Percentiles rank a stretch among this genome's conserved stretches.
phyloP scores from a whole-genome alignment of 2,113 vertebrate genomes.

The Lates calcarifer region DNA sequence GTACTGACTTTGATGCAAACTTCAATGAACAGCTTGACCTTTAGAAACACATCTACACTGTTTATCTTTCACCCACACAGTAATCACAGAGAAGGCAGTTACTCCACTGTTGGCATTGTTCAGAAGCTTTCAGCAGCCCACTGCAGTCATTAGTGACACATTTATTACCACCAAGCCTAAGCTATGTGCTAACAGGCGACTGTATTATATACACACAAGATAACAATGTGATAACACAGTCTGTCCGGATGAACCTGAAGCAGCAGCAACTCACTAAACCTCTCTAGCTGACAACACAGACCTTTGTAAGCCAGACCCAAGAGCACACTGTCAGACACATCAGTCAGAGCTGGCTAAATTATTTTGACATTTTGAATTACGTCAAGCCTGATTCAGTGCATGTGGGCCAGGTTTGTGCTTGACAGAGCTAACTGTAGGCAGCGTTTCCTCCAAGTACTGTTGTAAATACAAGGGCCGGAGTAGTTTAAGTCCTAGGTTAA shows the following conservation, averaged over 20 bases:
- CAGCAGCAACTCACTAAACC: not conserved
- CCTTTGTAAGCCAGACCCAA: not conserved
- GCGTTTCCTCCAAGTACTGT: not conserved
- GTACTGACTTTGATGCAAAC: not conserved
- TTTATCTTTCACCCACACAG: constrained; percentile 37
- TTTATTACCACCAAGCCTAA: constrained; percentile 13
- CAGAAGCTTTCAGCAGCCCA: constrained; percentile 3
- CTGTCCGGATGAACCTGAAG: not conserved
- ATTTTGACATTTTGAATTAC: not conserved
- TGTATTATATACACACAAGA: not conserved
- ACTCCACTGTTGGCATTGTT: not conserved
- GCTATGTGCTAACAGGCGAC: not conserved
- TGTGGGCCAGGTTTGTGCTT: not conserved
- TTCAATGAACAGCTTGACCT: constrained; percentile 1
- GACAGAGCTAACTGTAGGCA: not conserved
- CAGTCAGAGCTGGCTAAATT: not conserved
- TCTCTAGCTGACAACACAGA: not conserved
- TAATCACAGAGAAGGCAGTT: not conserved
- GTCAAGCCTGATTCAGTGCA: not conserved
- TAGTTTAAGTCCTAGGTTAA: not conserved
- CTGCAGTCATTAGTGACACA: constrained; percentile 6
- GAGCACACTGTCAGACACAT: not conserved
- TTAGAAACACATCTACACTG: not conserved
- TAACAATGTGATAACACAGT: not conserved
- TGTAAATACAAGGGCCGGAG: not conserved